phyloP scores from a whole-genome alignment of 2,797 vertebrate genomes.

The Oreortyx pictus region DNA sequence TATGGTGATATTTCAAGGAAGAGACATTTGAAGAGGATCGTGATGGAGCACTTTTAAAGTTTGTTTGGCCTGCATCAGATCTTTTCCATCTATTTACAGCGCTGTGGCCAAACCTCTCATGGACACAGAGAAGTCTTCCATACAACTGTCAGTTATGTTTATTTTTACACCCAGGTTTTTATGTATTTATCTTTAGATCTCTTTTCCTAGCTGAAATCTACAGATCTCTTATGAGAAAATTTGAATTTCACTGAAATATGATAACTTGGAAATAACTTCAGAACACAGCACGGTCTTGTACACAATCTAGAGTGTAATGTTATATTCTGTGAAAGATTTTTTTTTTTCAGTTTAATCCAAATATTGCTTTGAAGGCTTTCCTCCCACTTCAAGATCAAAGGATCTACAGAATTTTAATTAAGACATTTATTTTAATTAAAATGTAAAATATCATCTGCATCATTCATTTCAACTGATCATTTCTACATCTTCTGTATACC shows the following conservation, averaged over 20 bases:
- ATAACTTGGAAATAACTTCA: not conserved
- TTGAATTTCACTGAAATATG: not conserved
- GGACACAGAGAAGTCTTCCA: not conserved
- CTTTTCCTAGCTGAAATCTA: not conserved
- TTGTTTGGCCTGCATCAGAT: not conserved
- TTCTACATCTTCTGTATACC: not conserved
- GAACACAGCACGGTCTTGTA: not conserved
- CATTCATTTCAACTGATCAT: not conserved
- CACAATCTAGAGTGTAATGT: not conserved
- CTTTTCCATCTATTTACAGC: not conserved
- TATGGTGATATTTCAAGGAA: not conserved
- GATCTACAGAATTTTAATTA: not conserved
- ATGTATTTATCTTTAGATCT: not conserved
- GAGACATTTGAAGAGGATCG: not conserved
- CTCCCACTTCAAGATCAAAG: constrained; percentile 1
- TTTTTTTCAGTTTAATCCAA: not conserved
- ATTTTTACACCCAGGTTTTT: accelerated
- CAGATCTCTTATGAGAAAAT: not conserved
- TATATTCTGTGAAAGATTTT: not conserved
- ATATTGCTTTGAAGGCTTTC: not conserved
- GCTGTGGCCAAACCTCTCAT: not conserved
- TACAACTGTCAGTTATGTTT: not conserved
- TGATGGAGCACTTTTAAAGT: not conserved
- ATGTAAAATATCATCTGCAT: not conserved
- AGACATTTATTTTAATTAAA: not conserved